These are phyloP conservation scores for Epistrophella euchroma DNA, from an alignment of 2,888 invertebrate genomes.

Conservation along the genomic window DNA sequence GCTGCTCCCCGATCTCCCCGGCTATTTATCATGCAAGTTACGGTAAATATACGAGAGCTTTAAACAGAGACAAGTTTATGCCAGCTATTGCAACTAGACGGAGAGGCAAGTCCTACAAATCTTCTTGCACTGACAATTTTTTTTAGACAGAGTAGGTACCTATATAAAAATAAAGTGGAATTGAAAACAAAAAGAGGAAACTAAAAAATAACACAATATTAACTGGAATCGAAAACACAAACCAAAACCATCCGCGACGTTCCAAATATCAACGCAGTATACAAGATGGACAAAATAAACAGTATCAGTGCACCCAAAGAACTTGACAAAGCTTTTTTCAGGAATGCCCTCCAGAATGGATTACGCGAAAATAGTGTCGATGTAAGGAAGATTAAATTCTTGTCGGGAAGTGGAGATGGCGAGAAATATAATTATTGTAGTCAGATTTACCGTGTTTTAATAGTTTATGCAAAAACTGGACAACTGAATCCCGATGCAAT, in stretches of 20 bases:
- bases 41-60: too few species aligned
- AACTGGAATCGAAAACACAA: background rate
- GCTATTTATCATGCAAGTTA: too few species aligned
- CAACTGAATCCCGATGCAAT: background rate
- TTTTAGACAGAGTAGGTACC: background rate
- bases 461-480: conserved; percentile 46
- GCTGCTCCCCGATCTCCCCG: too few species aligned
- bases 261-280: background rate
- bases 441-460: conserved; percentile 79
- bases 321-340: conserved; percentile 79
- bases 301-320: conserved; percentile 74
- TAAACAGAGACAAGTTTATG: too few species aligned
- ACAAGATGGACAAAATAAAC: conserved; percentile 34
- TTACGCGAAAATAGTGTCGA: conserved; percentile 71
- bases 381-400: conserved; percentile 54
- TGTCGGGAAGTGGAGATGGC: conserved; percentile 79
- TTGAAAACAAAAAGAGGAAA: background rate
- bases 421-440: conserved; percentile 81
- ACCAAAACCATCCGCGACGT: background rate
- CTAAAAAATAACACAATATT: background rate
- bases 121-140: background rate
- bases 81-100: too few species aligned
- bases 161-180: background rate
- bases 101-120: too few species aligned
- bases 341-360: conserved; percentile 79